Conservation (phyloP, 2,888 invertebrate genomes). For the Lamproptera curius region DNA sequence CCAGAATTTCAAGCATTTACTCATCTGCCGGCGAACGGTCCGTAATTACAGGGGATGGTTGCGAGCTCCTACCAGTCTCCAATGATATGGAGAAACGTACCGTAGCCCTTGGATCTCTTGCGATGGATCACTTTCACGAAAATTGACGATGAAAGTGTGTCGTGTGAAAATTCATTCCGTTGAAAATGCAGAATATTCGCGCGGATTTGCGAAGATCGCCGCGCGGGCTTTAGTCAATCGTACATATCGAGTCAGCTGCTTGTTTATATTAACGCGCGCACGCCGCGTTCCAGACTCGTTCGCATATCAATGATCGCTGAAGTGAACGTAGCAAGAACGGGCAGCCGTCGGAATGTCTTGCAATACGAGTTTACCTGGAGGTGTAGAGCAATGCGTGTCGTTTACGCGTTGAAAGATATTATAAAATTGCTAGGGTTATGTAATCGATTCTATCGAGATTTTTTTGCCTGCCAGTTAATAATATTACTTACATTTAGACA, state of each 20-base stretch:
- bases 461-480: neutral
- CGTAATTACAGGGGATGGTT: slow-evolving; percentile 63
- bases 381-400: slow-evolving; percentile 9
- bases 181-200: slow-evolving; percentile 43
- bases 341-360: slow-evolving; percentile 9
- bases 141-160: slow-evolving; percentile 70
- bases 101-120: slow-evolving; percentile 57
- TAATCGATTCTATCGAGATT: too few species aligned
- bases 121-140: slow-evolving; percentile 73
- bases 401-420: neutral
- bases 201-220: slow-evolving; percentile 50
- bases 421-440: neutral
- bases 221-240: slow-evolving; percentile 51
- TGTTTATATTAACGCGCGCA: slow-evolving; percentile 43
- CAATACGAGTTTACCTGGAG: slow-evolving; percentile 11
- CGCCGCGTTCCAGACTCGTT: slow-evolving; percentile 44
- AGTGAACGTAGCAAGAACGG: slow-evolving; percentile 27
- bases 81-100: slow-evolving; percentile 62
- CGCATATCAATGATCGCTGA: slow-evolving; percentile 42
- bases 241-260: slow-evolving; percentile 37
- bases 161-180: slow-evolving; percentile 61
- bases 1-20: slow-evolving; percentile 73
- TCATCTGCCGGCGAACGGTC: slow-evolving; percentile 68
- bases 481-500: neutral
- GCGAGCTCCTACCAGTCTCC: slow-evolving; percentile 34